These are phyloP conservation scores for Drosophila mulleri DNA, from an alignment of 2,888 invertebrate genomes.

Conservation along the genomic window DNA sequence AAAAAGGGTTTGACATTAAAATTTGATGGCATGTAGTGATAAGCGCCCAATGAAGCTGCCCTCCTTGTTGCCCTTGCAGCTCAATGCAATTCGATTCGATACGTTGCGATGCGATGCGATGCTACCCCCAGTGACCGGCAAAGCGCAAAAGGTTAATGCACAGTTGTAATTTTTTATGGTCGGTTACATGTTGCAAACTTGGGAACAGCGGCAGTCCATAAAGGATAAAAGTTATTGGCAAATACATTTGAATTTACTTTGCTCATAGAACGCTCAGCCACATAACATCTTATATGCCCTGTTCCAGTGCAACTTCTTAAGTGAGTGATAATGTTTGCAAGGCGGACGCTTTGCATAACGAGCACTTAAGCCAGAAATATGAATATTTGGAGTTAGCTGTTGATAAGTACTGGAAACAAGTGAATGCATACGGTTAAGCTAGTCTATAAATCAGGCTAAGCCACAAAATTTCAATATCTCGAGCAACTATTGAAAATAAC, in stretches of 20 bases:
- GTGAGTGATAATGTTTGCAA: constrained; percentile 24
- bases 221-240: constrained; percentile 77
- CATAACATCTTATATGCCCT: constrained; percentile 21
- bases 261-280: constrained; percentile 43
- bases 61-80: constrained; percentile 54
- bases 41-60: constrained; percentile 69
- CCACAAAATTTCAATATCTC: not conserved
- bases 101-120: constrained; percentile 25
- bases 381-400: not conserved
- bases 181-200: constrained; percentile 78
- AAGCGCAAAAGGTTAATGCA: constrained; percentile 76
- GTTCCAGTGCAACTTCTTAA: constrained; percentile 24
- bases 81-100: constrained; percentile 40
- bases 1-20: constrained; percentile 78
- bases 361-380: not conserved
- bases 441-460: not conserved
- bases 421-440: not conserved
- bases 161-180: constrained; percentile 80
- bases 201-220: constrained; percentile 65
- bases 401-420: not conserved
- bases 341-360: constrained; percentile 5
- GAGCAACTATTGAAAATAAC: too few relatives aligned
- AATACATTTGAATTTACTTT: constrained; percentile 79
- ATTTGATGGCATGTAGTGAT: constrained; percentile 80
- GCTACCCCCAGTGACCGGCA: constrained; percentile 44